Percentiles rank a stretch among this genome's conserved stretches.
phyloP scores from a whole-genome alignment of 2,888 invertebrate genomes.

The Ichneumon xanthorius region DNA sequence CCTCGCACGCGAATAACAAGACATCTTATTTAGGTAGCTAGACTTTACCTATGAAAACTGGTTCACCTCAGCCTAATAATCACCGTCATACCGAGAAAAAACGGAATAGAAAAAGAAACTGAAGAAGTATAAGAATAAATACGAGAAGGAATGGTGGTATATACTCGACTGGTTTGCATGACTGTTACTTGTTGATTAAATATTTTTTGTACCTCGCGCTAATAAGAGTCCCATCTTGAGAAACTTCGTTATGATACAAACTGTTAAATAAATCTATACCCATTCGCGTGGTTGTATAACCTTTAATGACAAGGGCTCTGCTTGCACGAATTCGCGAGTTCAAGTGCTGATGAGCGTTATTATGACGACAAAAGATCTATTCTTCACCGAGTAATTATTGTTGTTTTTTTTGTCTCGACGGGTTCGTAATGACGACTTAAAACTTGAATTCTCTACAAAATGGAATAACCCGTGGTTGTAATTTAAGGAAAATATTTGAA shows the following conservation, averaged over 20 bases:
- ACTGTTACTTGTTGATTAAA: constrained; percentile 67
- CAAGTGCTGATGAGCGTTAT: neutral
- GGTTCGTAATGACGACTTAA: constrained; percentile 7
- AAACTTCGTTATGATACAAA: constrained; percentile 49
- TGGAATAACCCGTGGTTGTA: constrained; percentile 4
- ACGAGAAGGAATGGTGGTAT: constrained; percentile 31
- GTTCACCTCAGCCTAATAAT: constrained; percentile 66
- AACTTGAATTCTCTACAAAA: constrained; percentile 4
- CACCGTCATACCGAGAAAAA: constrained; percentile 34
- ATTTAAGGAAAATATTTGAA: constrained; percentile 14
- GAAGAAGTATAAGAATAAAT: neutral
- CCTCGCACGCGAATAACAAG: constrained; percentile 33
- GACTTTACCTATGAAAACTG: constrained; percentile 73
- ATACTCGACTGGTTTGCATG: constrained; percentile 59
- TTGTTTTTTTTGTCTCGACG: constrained; percentile 1
- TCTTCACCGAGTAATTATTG: constrained; percentile 23
- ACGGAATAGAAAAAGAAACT: constrained; percentile 49
- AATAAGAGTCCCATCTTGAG: constrained; percentile 42
- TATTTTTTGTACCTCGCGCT: constrained; percentile 63
- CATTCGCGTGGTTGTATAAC: constrained; percentile 23
- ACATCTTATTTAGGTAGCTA: constrained; percentile 74
- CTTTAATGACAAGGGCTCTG: neutral
- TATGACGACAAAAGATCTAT: constrained; percentile 17
- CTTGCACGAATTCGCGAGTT: neutral
- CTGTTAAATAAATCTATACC: constrained; percentile 36